Percentiles rank a stretch among this genome's conserved stretches.
These are phyloP conservation scores for Triops longicaudatus DNA, from an alignment of 1,140 invertebrate genomes.

Conservation along the genomic window DNA sequence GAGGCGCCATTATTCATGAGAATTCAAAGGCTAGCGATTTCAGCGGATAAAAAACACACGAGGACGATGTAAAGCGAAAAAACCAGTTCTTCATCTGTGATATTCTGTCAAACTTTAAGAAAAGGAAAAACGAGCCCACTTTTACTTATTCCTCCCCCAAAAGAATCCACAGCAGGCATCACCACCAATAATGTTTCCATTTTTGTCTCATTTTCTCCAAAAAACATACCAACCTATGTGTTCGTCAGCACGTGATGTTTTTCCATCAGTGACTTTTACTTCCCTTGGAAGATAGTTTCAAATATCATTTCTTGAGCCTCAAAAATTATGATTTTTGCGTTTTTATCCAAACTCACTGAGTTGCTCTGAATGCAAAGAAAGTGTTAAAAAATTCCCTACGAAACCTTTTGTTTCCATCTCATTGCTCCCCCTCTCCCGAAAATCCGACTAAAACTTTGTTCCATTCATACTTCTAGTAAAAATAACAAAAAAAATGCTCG, in stretches of 20 bases:
- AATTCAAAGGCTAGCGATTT: not conserved
- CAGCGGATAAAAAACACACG: not conserved
- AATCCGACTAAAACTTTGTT: not conserved
- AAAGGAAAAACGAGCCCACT: not conserved
- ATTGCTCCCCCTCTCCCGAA: not conserved
- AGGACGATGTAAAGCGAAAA: not conserved
- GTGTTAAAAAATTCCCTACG: too few relatives aligned
- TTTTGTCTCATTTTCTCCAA: constrained; percentile 4
- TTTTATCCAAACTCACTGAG: not conserved
- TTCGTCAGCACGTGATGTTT: constrained; percentile 14
- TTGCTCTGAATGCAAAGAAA: not conserved
- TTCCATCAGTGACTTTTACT: constrained; percentile 15
- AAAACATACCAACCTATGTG: constrained; percentile 7
- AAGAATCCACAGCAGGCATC: not conserved
- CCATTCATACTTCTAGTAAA: not conserved
- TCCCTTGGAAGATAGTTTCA: constrained; percentile 4
- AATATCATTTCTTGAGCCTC: not conserved
- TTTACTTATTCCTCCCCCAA: not conserved
- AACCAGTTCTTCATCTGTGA: constrained; percentile 15
- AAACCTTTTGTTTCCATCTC: too few relatives aligned
- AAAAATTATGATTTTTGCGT: not conserved
- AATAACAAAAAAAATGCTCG: constrained; percentile 15
- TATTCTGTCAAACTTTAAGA: constrained; percentile 15
- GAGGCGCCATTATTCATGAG: not conserved
- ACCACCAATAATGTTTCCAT: not conserved